Evolutionary conservation across 2,797 vertebrate species (phyloP).

Genomic region (Astyanax mexicanus): DNA sequence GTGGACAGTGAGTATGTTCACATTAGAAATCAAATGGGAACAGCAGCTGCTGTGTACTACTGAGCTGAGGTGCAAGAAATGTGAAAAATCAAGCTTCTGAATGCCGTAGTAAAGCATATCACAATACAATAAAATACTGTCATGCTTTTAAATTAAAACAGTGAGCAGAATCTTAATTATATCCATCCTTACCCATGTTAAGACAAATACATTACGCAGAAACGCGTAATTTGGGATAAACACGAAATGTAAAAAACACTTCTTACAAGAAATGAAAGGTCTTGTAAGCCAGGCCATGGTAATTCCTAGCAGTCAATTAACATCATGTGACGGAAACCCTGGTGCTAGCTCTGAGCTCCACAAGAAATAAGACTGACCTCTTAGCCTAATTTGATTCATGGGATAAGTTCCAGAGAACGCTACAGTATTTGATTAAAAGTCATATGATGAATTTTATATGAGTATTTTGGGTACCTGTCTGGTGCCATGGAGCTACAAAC

Average conservation of each 20-base stretch:
- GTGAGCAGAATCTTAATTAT: neutral
- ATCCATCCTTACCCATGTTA: neutral
- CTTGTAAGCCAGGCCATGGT: neutral
- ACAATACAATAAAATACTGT: no score
- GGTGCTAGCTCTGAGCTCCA: neutral
- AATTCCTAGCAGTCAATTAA: neutral
- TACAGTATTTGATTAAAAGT: slow-evolving; percentile 5
- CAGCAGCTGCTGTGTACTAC: neutral
- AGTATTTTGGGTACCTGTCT: no score
- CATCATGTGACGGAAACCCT: neutral
- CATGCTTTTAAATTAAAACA: neutral
- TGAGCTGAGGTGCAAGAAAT: neutral
- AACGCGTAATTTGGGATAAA: neutral
- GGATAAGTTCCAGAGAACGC: neutral
- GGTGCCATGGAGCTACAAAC: neutral
- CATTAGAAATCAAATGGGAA: neutral
- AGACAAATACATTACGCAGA: neutral
- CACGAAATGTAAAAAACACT: no score
- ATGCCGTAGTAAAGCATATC: neutral
- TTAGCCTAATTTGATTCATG: slow-evolving; percentile 6
- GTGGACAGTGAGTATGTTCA: slow-evolving; percentile 1
- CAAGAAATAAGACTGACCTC: slow-evolving; percentile 7
- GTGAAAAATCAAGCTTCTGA: neutral
- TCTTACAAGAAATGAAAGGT: neutral
- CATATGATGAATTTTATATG: neutral